Percentiles rank a stretch among this genome's conserved stretches.
phyloP scores from a whole-genome alignment of 2,797 vertebrate species.

The Emydoidea blandingii region DNA sequence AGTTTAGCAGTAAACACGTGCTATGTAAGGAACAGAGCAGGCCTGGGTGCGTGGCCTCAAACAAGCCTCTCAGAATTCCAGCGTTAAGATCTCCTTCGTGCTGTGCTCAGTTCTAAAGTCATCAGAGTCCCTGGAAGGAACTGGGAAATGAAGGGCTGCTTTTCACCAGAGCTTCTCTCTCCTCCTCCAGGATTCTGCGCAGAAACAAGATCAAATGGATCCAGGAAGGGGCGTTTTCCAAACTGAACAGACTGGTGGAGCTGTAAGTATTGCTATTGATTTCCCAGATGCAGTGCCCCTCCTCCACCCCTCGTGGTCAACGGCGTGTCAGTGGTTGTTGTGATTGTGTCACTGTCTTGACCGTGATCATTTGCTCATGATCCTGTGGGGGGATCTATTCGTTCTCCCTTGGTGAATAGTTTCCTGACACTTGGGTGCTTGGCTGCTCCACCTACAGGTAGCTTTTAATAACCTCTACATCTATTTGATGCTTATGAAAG shows the following conservation, averaged over 20 bases:
- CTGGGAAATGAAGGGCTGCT: neutral
- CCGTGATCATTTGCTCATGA: neutral
- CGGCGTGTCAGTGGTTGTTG: neutral
- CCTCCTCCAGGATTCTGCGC: conserved; percentile 70
- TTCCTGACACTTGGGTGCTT: neutral
- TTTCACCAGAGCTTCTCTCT: neutral
- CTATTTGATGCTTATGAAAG: neutral
- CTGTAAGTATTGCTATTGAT: conserved; percentile 62
- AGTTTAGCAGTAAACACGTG: neutral
- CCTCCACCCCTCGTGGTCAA: rapidly evolving
- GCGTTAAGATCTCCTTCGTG: neutral
- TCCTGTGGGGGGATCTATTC: neutral
- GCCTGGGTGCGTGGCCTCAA: neutral
- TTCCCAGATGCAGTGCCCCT: rapidly evolving
- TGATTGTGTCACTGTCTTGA: neutral
- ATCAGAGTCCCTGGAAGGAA: neutral
- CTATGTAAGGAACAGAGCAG: neutral
- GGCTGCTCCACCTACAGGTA: neutral
- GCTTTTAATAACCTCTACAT: too few relatives aligned
- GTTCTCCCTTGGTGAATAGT: neutral
- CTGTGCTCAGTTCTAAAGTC: neutral
- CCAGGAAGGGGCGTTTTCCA: conserved; percentile 73
- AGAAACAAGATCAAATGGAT: conserved; percentile 76
- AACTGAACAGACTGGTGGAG: conserved; percentile 78
- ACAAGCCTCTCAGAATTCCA: neutral